Base-by-base conservation (phyloP, 2,113 vertebrate genomes). In the Bombycilla garrulus region DNA sequence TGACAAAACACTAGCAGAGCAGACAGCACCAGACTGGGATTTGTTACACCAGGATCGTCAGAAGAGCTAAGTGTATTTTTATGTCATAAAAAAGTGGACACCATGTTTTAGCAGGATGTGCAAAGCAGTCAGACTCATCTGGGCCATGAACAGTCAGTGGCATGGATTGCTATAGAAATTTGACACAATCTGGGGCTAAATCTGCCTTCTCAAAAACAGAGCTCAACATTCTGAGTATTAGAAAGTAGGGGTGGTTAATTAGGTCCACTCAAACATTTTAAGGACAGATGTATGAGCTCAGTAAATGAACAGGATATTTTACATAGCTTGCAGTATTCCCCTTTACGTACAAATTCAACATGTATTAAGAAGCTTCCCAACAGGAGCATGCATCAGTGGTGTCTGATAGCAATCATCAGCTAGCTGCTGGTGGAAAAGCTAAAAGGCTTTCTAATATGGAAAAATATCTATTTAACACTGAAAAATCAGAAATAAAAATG, bases 1-100 rank as follows among this genome's bases (percentile, higher is more conserved):
- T 1, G 24, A 40, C 73, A 66, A 28, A 6, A 40, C 5, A 19
- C 5, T 7, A 57, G 47, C 47, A 48, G 17, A 86, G 36, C 16
- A 72, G 58, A 51, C 3, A 44, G 31, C 35, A 65, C 5, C 48
- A 36, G 33, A 10, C 4, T 28, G 22, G 35, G 29, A 40, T 54
- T 25, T 6, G 13, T n/a, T 12, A 48, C 9, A 25, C 2, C 4
- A 12, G 21, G 15, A 53, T 72, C 9, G 66, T 54, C 58, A 54
- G 62, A 51, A 60, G 31, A 54, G 33, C 20, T 20, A 31, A 36
- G 35, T 18, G 18, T 45, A 44, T 69, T 64, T 53, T 22, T 10
- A 10, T 0, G 0, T 12, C 19, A 1, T 7, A 36, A n/a, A n/a
- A n/a, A n/a, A 50, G 28, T 6, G 38, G 44, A 50, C 69, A 53